Base-by-base conservation (phyloP, 2,888 invertebrate genomes). In the Coenonympha glycerion region DNA sequence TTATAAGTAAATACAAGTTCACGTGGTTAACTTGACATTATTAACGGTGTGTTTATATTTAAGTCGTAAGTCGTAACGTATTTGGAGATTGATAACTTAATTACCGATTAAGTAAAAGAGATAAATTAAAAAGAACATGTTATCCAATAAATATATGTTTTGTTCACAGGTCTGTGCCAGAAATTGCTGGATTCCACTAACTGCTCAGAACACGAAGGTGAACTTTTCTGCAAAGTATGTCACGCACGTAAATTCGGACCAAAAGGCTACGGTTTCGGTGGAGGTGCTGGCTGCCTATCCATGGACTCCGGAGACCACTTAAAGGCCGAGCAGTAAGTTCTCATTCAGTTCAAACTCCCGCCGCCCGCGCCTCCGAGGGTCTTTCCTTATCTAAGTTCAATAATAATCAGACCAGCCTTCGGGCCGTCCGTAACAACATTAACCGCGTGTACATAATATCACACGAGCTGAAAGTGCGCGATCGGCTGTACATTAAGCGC, bases 171-270 rank as follows among this genome's bases (percentile, higher is more conserved):
- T 79, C 90, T 98, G 90, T 99, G 99, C 92, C 92, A 94, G 88
- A 99, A 99, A 89, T 91, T 96, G 89, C 91, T 99, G 87, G 99
- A 99, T 89, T 98, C 98, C 71, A 98, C 98, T 89, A 99, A 97
- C 90, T 96, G 96, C 89, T 91, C 97, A 71, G 97, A 98, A 86
- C 99, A 99, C 90, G 97, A 97, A 76, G 95, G 95, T 74, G 95
- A 96, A 88, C 91, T 99, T 68, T 99, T 89, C 92, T 99, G 99
- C 92, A 98, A 98, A 90, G 90, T 91, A 75, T 98, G 99, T 91
- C 98, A 99, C 87, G 98, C 93, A 70, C 94, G 98, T 80, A 97
- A 98, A 91, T 98, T 94, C 88, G 99, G 99, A 78, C 98, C 98
- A 68, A 98, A 96, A 88, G 97, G 97, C 68, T 97, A 98, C 88